Evolutionary conservation across 2,888 invertebrate species (phyloP).

Genomic region (Luffia ferchaultella): DNA sequence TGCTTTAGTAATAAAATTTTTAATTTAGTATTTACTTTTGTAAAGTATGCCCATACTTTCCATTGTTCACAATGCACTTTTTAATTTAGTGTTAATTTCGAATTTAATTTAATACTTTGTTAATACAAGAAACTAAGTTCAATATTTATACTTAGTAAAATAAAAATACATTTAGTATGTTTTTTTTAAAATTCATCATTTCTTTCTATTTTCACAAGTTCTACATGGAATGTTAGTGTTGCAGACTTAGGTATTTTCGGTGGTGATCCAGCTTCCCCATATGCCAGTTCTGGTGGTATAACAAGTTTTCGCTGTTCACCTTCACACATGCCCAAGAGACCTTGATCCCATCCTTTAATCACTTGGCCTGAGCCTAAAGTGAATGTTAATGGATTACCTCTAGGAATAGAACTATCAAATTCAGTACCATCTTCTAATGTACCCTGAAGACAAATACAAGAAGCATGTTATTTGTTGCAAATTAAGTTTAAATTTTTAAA

Average conservation of each 20-base stretch:
- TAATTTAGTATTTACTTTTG: no score
- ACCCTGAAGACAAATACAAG: slow-evolving; percentile 65
- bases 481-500: no score
- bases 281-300: slow-evolving; percentile 86
- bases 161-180: no score
- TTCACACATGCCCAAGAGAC: slow-evolving; percentile 87
- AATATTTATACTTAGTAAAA: no score
- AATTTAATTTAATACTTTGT: no score
- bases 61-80: no score
- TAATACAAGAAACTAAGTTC: no score
- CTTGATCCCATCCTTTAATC: slow-evolving; percentile 93
- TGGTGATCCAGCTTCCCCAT: slow-evolving; percentile 82
- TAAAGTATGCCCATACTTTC: no score
- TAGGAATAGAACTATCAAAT: slow-evolving; percentile 82
- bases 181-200: slow-evolving; percentile 68
- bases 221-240: slow-evolving; percentile 83
- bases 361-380: slow-evolving; percentile 86
- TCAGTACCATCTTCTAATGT: slow-evolving; percentile 84
- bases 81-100: no score
- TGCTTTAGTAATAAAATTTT: no score
- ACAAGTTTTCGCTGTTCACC: slow-evolving; percentile 87
- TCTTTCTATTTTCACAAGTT: slow-evolving; percentile 77
- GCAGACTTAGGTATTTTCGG: slow-evolving; percentile 85
- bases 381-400: slow-evolving; percentile 80
- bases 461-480: no score